These are phyloP conservation scores for Noctua janthina DNA, from an alignment of 2,888 invertebrate genomes.

Conservation along the genomic window DNA sequence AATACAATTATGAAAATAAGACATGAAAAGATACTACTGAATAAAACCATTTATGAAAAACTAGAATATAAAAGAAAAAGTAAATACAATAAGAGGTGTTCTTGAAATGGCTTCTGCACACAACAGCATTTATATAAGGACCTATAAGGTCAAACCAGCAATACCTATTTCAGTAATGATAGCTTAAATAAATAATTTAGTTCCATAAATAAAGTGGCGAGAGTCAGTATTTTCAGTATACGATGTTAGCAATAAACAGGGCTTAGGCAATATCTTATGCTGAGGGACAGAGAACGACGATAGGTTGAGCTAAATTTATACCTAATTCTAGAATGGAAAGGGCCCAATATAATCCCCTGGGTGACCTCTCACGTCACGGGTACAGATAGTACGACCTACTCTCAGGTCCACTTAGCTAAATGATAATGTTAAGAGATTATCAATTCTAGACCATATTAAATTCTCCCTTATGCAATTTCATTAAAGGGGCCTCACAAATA, in stretches of 20 bases:
- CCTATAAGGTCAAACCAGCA: neutral
- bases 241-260: conserved; percentile 37
- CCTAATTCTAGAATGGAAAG: conserved; percentile 46
- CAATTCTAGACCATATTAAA: conserved; percentile 48
- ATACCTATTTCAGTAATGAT: conserved; percentile 12
- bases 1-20: neutral
- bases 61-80: neutral
- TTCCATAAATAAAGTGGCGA: conserved; percentile 22
- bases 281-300: conserved; percentile 39
- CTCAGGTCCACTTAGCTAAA: conserved; percentile 48
- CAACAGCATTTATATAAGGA: neutral
- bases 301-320: conserved; percentile 44
- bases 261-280: conserved; percentile 38
- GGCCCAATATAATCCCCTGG: conserved; percentile 41
- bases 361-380: conserved; percentile 20
- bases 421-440: conserved; percentile 47
- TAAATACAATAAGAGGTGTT: neutral
- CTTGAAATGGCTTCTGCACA: neutral
- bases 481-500: conserved; percentile 62
- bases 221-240: conserved; percentile 22
- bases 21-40: neutral
- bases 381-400: conserved; percentile 16
- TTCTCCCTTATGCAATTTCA: conserved; percentile 62
- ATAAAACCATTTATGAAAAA: neutral
- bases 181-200: conserved; percentile 19